These are phyloP conservation scores for Myrmecophaga tridactyla DNA, from an alignment of 2,113 vertebrate species.

Conservation along the genomic window DNA sequence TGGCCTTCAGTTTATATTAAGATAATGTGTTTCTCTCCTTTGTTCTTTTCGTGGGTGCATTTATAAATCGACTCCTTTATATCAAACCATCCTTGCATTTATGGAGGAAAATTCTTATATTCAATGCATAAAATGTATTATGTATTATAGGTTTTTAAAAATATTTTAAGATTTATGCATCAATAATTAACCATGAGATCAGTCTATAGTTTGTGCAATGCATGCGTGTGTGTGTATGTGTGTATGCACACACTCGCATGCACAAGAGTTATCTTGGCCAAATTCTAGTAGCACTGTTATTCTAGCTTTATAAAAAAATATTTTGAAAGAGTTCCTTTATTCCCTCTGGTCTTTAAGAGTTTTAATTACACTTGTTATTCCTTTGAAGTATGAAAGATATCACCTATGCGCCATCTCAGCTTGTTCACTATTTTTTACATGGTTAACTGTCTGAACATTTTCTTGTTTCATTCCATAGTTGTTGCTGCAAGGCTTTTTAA, in stretches of 20 bases:
- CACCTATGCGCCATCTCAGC: conserved; percentile 51
- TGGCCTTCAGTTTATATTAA: neutral
- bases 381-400: conserved; percentile 13
- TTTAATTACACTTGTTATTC: conserved; percentile 39
- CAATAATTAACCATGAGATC: neutral
- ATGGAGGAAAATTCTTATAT: neutral
- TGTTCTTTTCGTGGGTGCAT: neutral
- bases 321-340: neutral
- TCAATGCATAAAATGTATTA: neutral
- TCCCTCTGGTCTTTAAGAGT: neutral
- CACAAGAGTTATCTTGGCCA: neutral
- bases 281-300: neutral
- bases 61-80: neutral
- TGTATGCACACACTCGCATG: neutral
- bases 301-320: neutral
- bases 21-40: neutral
- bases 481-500: neutral
- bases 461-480: neutral
- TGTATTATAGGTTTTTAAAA: neutral
- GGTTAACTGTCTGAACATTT: conserved; percentile 2
- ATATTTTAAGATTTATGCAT: neutral
- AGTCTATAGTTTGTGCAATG: neutral
- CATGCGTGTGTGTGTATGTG: neutral
- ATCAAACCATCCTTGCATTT: conserved; percentile 37
- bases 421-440: conserved; percentile 8